A percentile compares a stretch with the other conserved stretches of the same genome.
These are phyloP conservation scores for Malurus elegans DNA, from an alignment of 2,113 vertebrate species.

Conservation along the genomic window DNA sequence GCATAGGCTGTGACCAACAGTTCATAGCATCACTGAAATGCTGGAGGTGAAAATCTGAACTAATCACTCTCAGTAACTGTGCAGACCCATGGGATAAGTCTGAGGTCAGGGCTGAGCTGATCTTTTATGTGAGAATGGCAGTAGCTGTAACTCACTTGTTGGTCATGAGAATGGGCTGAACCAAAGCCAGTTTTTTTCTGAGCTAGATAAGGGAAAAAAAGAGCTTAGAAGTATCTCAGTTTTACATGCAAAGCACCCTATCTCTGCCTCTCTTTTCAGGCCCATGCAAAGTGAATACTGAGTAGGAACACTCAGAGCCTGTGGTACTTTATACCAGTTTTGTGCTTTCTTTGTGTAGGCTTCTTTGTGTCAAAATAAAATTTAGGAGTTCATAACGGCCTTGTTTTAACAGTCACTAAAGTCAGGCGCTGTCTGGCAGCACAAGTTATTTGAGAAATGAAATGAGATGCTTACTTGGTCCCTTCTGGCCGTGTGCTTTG, in stretches of 20 bases:
- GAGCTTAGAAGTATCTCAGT: not conserved
- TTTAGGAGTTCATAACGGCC: not conserved
- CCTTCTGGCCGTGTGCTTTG: not conserved
- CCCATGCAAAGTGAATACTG: not conserved
- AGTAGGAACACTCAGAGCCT: not conserved
- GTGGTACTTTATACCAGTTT: not conserved
- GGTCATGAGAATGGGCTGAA: conserved; percentile 29
- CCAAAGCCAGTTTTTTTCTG: not conserved
- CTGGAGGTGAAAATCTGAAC: conserved; percentile 22
- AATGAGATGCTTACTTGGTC: not conserved
- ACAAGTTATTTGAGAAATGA: not conserved
- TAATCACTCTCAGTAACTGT: conserved; percentile 44
- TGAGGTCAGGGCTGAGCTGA: conserved; percentile 26
- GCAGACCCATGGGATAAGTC: not conserved
- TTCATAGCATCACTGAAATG: not conserved
- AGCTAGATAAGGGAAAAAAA: not conserved
- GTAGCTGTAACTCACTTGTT: conserved; percentile 2
- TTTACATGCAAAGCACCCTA: not conserved
- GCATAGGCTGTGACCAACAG: not conserved
- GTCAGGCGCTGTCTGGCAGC: not conserved
- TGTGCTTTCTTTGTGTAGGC: not conserved
- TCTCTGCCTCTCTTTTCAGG: not conserved
- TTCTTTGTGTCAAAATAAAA: not conserved
- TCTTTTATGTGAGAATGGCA: conserved; percentile 25
- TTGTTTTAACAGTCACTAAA: not conserved